Conservation (phyloP, 2,797 vertebrate species). For the Squalus acanthias region DNA sequence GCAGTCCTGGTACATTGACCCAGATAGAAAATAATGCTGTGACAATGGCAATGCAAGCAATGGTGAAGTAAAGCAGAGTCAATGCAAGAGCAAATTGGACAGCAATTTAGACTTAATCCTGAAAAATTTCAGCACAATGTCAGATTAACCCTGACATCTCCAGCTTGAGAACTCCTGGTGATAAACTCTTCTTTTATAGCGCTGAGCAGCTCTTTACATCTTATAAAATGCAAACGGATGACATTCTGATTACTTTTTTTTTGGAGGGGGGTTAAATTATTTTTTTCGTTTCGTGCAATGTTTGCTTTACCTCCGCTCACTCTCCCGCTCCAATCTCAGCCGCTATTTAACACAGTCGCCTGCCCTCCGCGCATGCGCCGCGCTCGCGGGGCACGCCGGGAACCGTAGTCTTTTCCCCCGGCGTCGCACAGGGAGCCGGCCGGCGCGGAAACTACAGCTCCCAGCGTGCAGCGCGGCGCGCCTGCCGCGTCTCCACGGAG, state of each 20-base stretch:
- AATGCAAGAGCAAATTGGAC: neutral
- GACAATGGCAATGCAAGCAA: neutral
- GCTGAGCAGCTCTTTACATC: too few species aligned
- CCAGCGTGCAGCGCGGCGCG: neutral
- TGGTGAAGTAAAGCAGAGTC: neutral
- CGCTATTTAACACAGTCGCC: neutral
- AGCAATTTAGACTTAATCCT: neutral
- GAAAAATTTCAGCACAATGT: neutral
- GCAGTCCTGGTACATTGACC: neutral
- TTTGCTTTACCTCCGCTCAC: neutral
- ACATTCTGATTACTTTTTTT: neutral
- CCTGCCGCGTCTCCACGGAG: neutral
- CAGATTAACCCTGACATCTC: neutral
- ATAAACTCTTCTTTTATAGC: neutral
- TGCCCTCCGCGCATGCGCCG: neutral
- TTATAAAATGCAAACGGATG: neutral
- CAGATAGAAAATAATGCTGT: neutral
- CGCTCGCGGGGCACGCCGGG: neutral
- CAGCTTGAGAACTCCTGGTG: neutral
- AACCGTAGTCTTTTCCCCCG: neutral
- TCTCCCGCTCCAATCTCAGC: constrained; percentile 29
- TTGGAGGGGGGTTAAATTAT: neutral
- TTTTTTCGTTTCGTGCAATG: neutral
- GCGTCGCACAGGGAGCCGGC: accelerated
- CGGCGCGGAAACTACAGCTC: neutral